Evolutionary conservation across 2,888 invertebrate species (phyloP).

Genomic region (Euproctis similis): DNA sequence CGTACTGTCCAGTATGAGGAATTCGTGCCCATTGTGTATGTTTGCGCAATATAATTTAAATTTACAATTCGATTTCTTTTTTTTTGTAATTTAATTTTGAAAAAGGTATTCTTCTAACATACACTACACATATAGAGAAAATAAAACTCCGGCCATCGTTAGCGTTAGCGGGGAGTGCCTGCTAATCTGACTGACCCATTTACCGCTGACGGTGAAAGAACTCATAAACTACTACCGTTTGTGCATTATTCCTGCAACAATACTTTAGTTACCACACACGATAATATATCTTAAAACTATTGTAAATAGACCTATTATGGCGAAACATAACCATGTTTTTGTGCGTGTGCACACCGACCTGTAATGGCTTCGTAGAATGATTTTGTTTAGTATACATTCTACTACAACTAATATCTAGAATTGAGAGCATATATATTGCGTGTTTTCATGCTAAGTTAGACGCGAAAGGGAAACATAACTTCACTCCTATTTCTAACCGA

Average conservation of each 20-base stretch:
- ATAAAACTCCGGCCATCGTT: constrained; percentile 13
- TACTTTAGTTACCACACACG: constrained; percentile 38
- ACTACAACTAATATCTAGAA: constrained; percentile 54
- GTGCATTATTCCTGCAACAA: constrained; percentile 69
- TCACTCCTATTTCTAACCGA: no score
- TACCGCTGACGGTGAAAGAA: constrained; percentile 70
- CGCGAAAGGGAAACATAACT: constrained; percentile 11
- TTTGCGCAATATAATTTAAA: no score
- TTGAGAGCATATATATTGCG: constrained; percentile 26
- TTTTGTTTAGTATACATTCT: constrained; percentile 55
- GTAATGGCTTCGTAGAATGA: constrained; percentile 53
- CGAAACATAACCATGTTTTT: constrained; percentile 22
- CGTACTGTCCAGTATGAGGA: no score
- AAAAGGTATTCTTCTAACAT: neutral
- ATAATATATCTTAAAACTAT: constrained; percentile 43
- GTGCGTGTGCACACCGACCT: constrained; percentile 23
- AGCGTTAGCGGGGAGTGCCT: constrained; percentile 43
- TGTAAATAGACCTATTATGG: constrained; percentile 37
- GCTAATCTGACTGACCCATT: constrained; percentile 74
- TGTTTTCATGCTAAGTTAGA: constrained; percentile 6
- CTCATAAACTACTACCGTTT: constrained; percentile 67
- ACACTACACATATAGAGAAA: constrained; percentile 2
- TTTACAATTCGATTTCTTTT: no score
- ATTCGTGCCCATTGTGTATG: no score
- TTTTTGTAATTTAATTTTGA: no score